Evolutionary conservation across 2,113 vertebrate species (phyloP).

Genomic region (Monopterus albus): DNA sequence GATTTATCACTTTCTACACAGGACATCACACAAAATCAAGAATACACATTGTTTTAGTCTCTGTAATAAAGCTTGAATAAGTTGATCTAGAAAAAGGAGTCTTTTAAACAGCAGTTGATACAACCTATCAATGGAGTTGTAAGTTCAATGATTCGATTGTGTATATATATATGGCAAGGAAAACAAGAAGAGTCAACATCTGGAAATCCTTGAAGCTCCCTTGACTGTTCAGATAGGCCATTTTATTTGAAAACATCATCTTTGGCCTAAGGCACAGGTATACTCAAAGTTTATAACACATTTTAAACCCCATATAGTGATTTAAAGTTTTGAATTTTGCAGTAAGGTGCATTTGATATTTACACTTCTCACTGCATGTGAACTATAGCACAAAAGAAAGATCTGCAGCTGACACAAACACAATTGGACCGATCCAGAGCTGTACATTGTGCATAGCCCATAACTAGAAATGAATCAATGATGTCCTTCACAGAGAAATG

Average conservation of each 20-base stretch:
- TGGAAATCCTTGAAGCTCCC: constrained; percentile 72
- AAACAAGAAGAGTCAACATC: constrained; percentile 68
- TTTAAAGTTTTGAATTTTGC: constrained; percentile 68
- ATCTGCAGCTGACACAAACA: constrained; percentile 49
- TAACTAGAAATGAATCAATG: constrained; percentile 38
- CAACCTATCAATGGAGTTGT: constrained; percentile 76
- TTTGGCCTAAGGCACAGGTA: constrained; percentile 85
- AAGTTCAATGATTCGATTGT: constrained; percentile 76
- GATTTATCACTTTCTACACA: constrained; percentile 81
- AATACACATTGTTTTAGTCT: constrained; percentile 79
- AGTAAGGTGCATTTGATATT: constrained; percentile 74
- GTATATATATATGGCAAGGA: constrained; percentile 62
- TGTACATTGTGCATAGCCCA: constrained; percentile 76
- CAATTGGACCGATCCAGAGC: constrained; percentile 54
- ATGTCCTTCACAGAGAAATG: constrained; percentile 31
- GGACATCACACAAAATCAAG: constrained; percentile 80
- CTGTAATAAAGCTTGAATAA: constrained; percentile 82
- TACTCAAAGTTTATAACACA: constrained; percentile 76
- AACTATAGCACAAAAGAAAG: constrained; percentile 68
- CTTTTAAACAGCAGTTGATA: constrained; percentile 83
- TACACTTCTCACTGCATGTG: constrained; percentile 68
- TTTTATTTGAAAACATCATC: constrained; percentile 81
- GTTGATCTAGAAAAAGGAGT: constrained; percentile 81
- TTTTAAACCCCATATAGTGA: constrained; percentile 66
- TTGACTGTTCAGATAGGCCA: constrained; percentile 79